Conservation (phyloP, 2,797 vertebrate species). For the Adrianichthys oophorus region DNA sequence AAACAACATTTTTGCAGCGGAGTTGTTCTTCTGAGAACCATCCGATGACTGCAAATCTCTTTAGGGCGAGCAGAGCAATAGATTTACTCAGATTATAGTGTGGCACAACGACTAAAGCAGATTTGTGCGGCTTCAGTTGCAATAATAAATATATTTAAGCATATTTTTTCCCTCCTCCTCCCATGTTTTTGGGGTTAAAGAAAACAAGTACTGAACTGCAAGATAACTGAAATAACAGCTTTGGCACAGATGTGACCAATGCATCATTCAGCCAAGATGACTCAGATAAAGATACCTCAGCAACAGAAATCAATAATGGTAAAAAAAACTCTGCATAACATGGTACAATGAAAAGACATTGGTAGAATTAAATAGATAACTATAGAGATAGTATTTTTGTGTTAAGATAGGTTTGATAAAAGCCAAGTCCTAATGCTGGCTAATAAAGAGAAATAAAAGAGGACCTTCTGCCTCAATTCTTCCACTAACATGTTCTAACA, state of each 20-base stretch:
- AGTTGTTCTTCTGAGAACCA: slow-evolving; percentile 55
- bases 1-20: slow-evolving; percentile 66
- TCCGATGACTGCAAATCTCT: slow-evolving; percentile 65
- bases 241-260: slow-evolving; percentile 34
- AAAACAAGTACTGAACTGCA: slow-evolving; percentile 27
- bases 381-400: not conserved
- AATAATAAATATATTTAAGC: slow-evolving; percentile 48
- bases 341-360: not conserved
- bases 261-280: slow-evolving; percentile 15
- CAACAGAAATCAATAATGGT: slow-evolving; percentile 2
- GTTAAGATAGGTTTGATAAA: not conserved
- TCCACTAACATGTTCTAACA: slow-evolving; percentile 12
- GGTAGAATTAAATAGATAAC: slow-evolving; percentile 2
- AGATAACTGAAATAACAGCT: slow-evolving; percentile 38
- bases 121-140: slow-evolving; percentile 67
- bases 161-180: slow-evolving; percentile 9
- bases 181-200: not conserved
- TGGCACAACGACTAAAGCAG: slow-evolving; percentile 68
- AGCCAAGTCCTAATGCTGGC: slow-evolving; percentile 5
- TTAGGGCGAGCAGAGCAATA: slow-evolving; percentile 61
- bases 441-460: not conserved
- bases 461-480: not conserved
- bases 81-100: slow-evolving; percentile 73
- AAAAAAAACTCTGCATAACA: not conserved
- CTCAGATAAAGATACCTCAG: slow-evolving; percentile 23